Evolutionary conservation across 2,888 invertebrate genomes (phyloP).

Genomic region (Yponomeuta plumbellus): DNA sequence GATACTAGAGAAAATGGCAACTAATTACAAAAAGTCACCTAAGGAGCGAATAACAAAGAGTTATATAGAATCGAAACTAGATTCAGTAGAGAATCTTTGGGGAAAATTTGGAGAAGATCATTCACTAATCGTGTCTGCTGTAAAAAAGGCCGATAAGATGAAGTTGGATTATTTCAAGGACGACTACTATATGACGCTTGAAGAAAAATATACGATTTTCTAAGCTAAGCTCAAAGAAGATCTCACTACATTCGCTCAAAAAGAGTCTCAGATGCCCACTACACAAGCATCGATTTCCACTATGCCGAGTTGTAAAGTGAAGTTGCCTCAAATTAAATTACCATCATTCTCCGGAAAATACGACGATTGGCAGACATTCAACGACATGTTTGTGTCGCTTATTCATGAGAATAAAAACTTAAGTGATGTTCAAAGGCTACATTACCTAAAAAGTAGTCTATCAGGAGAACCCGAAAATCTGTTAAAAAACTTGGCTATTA

Average conservation of each 20-base stretch:
- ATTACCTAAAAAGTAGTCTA: conserved; percentile 27
- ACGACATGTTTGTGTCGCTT: conserved; percentile 25
- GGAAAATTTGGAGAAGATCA: conserved; percentile 3
- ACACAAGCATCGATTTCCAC: background rate
- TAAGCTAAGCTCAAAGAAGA: too few relatives aligned
- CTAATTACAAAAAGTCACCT: background rate
- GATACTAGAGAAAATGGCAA: background rate
- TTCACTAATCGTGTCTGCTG: too few relatives aligned
- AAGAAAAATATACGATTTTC: too few relatives aligned
- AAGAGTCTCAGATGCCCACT: background rate
- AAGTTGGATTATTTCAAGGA: too few relatives aligned
- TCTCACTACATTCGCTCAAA: too few relatives aligned
- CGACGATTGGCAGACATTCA: conserved; percentile 26
- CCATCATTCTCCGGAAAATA: conserved; percentile 25
- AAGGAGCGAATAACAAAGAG: background rate
- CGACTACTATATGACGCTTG: too few relatives aligned
- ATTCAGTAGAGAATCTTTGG: background rate
- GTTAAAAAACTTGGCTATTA: conserved; percentile 24
- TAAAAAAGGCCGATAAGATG: too few relatives aligned
- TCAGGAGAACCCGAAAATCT: conserved; percentile 24
- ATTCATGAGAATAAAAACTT: conserved; percentile 23
- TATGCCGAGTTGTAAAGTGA: conserved; percentile 15
- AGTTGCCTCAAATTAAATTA: conserved; percentile 23
- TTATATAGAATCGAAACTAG: background rate
- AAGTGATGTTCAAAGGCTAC: conserved; percentile 25